Evolutionary conservation across 2,888 invertebrate species (phyloP), one percentile per base, ranked within the genome.

Genomic region (Macaria notata): DNA sequence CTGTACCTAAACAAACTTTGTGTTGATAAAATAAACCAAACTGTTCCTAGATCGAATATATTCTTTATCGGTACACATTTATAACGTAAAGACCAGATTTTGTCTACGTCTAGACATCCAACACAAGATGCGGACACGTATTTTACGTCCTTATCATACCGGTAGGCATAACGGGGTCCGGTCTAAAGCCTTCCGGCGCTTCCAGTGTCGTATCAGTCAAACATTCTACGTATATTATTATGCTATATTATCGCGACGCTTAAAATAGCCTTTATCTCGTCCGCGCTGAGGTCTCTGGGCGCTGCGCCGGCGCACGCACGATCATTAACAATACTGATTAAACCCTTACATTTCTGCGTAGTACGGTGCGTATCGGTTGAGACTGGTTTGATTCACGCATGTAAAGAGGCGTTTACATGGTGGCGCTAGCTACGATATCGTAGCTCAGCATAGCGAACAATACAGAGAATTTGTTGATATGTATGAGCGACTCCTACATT

Each of bases 211-310:
- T 86, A 84, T 86, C 81, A 79, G 78, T 80, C 76, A 69, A 82
- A 83, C 78, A 76, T 85, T 86, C 79, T 80, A 83, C 82, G 83
- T 86, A 82, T n/a, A n/a, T n/a, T n/a, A n/a, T n/a, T n/a, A n/a
- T 84, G 81, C 75, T 78, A 84, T 84, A 81, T 87, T 88, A 89
- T 90, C 88, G 72, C 75, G 45, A 68, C 74, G 83, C 89, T 89
- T 77, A 79, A 91, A 91, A 91, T 91, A 91, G 85, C 80, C 74
- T 83, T 87, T 90, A 91, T 90, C 90, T 89, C 83, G 83, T 81
- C 76, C 76, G 78, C 75, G 73, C 79, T 88, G 88, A 88, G 89
- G 90, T 89, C 89, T 88, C 81, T 88, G 84, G 86, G 87, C 85
- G 82, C 84, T 83, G 81, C 79, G 83, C 71, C 70, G 76, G 67